These are phyloP conservation scores for Rhynchophorus ferrugineus DNA, from an alignment of 1,140 invertebrate genomes.

Conservation along the genomic window DNA sequence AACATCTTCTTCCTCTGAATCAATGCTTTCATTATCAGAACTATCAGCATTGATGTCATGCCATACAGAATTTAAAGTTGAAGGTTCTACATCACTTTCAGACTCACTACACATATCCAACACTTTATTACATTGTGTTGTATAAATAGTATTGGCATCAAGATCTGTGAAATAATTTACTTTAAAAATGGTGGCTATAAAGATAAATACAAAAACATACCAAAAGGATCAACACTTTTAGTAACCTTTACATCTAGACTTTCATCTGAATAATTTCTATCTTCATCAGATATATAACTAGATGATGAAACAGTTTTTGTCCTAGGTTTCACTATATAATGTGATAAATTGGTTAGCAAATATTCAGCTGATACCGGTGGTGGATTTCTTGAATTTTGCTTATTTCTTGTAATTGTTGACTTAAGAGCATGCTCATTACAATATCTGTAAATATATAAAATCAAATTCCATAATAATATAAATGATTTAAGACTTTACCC, in stretches of 20 bases:
- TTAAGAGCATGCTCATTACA: conserved; percentile 58
- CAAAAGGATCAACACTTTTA: conserved; percentile 46
- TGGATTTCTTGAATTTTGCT: conserved; percentile 47
- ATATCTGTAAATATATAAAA: conserved; percentile 48
- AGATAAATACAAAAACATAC: conserved; percentile 38
- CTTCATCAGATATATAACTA: conserved; percentile 31
- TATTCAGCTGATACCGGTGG: conserved; percentile 54
- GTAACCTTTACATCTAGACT: conserved; percentile 34
- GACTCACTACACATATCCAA: conserved; percentile 64
- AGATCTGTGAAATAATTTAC: conserved; percentile 45
- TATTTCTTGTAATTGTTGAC: conserved; percentile 49
- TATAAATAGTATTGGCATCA: conserved; percentile 47
- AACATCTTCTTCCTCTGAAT: conserved; percentile 68
- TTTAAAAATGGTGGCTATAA: background rate
- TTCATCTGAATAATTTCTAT: conserved; percentile 34
- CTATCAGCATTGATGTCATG: conserved; percentile 59
- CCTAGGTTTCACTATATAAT: conserved; percentile 44
- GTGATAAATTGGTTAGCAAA: conserved; percentile 47
- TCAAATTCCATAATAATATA: background rate
- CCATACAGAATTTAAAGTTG: conserved; percentile 57
- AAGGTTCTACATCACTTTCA: conserved; percentile 62
- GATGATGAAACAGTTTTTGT: conserved; percentile 25
- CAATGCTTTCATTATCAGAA: conserved; percentile 67
- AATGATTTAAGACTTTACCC: conserved; percentile 17
- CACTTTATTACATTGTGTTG: conserved; percentile 49